phyloP scores from a whole-genome alignment of 2,113 vertebrate species.

The Xyrauchen texanus region DNA sequence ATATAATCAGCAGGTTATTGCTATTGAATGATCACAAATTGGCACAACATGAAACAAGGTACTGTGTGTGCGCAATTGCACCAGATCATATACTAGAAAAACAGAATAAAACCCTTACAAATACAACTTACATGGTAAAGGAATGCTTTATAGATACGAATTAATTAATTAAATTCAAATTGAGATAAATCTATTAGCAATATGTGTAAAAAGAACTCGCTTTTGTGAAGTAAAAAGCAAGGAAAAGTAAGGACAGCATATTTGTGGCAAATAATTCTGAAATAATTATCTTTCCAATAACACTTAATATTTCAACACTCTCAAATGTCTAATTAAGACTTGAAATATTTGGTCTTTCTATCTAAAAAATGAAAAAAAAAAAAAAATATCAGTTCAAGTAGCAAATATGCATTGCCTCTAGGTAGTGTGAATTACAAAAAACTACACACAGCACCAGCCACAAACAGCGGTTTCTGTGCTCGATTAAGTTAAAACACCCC shows the following conservation, averaged over 20 bases:
- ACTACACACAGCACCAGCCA: not conserved
- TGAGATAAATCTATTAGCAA: no score
- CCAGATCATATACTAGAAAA: not conserved
- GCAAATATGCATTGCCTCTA: not conserved
- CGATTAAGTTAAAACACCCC: not conserved
- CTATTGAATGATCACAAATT: slow-evolving; percentile 9
- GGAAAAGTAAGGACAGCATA: no score
- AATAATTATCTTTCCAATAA: no score
- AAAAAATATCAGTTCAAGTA: slow-evolving; percentile 17
- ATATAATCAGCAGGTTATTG: not conserved
- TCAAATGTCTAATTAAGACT: no score
- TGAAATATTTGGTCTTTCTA: no score
- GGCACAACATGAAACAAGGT: not conserved
- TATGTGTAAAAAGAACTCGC: no score
- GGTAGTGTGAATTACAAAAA: no score
- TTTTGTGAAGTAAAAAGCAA: no score
- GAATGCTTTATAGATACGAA: not conserved
- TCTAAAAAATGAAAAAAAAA: not conserved
- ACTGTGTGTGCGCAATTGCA: not conserved
- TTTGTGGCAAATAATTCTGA: no score
- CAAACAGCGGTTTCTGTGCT: not conserved
- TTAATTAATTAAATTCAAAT: no score
- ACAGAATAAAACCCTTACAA: not conserved
- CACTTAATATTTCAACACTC: no score
- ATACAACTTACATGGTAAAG: not conserved